These are phyloP conservation scores for Columba janthina DNA, from an alignment of 2,113 vertebrate genomes.

Conservation along the genomic window DNA sequence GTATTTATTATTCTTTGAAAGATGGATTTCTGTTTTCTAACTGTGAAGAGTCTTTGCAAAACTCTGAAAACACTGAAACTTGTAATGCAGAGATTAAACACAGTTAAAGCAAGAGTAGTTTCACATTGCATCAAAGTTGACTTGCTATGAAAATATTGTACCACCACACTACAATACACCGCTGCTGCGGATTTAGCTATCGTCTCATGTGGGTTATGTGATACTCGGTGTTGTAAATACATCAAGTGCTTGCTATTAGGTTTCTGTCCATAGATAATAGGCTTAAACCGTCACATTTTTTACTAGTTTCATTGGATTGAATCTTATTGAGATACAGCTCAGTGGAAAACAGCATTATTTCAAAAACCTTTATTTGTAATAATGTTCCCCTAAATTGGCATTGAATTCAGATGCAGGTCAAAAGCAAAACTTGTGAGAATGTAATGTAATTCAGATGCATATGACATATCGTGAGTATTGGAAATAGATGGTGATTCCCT, in stretches of 20 bases:
- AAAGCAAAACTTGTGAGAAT: neutral
- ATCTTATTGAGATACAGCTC: neutral
- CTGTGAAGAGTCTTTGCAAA: neutral
- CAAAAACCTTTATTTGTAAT: neutral
- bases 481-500: neutral
- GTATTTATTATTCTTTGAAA: neutral
- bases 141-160: neutral
- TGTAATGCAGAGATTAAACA: neutral
- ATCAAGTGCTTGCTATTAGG: neutral
- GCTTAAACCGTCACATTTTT: slow-evolving; percentile 22
- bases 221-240: neutral
- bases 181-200: neutral
- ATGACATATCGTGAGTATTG: neutral
- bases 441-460: neutral
- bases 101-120: neutral
- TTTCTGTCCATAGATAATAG: neutral
- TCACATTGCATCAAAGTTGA: neutral
- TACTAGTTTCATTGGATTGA: neutral
- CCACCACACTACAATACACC: neutral
- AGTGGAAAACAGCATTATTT: slow-evolving; percentile 6
- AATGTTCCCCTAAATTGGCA: neutral
- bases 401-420: neutral
- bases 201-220: neutral
- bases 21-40: neutral
- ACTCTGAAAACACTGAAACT: neutral